Conservation (phyloP, 2,888 invertebrate genomes). For the Automeris io region DNA sequence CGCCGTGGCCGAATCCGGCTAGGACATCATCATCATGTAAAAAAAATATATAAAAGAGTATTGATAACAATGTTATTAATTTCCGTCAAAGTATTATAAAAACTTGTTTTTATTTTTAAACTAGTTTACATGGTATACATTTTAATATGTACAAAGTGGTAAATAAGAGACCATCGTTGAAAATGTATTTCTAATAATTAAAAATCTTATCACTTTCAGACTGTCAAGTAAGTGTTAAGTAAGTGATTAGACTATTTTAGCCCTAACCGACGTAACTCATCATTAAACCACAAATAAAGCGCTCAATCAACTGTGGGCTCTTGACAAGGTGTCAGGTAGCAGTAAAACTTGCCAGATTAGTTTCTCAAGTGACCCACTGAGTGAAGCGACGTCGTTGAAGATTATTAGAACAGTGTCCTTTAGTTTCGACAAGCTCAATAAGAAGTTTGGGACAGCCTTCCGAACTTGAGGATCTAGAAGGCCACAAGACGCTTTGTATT, state of each 20-base stretch:
- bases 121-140: too few relatives aligned
- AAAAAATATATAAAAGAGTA: too few relatives aligned
- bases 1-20: too few relatives aligned
- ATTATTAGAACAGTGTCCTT: constrained; percentile 32
- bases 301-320: constrained; percentile 25
- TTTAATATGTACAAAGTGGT: too few relatives aligned
- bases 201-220: too few relatives aligned
- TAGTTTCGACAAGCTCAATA: constrained; percentile 27
- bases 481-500: constrained; percentile 27
- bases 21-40: too few relatives aligned
- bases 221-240: too few relatives aligned
- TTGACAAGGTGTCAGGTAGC: constrained; percentile 38
- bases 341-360: constrained; percentile 36
- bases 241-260: background rate
- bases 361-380: constrained; percentile 21
- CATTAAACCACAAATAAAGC: constrained; percentile 38
- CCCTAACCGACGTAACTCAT: constrained; percentile 12
- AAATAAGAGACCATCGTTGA: too few relatives aligned
- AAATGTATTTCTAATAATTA: too few relatives aligned
- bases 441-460: constrained; percentile 41
- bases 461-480: constrained; percentile 26
- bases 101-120: too few relatives aligned
- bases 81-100: too few relatives aligned
- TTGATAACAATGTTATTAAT: too few relatives aligned
- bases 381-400: constrained; percentile 23